Conservation (phyloP, 2,888 invertebrate genomes). For the Cataglyphis livida region DNA sequence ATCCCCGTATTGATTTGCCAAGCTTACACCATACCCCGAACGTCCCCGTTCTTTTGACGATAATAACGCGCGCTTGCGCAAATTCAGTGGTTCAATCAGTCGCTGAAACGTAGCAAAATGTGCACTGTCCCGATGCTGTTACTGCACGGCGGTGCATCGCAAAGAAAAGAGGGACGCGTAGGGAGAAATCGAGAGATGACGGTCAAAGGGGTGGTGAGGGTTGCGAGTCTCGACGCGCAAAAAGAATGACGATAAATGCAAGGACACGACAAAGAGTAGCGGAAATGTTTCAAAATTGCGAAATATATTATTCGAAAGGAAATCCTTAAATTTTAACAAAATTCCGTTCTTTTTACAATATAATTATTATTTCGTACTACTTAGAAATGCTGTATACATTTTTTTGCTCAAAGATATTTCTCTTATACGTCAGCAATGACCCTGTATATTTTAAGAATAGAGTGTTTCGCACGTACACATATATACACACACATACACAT, state of each 20-base stretch:
- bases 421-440: conserved; percentile 8
- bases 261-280: conserved; percentile 24
- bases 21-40: conserved; percentile 43
- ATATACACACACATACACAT: too few species aligned
- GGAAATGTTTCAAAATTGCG: conserved; percentile 19
- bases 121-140: conserved; percentile 66
- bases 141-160: conserved; percentile 63
- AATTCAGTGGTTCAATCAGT: conserved; percentile 70
- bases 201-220: conserved; percentile 5
- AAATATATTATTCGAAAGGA: conserved; percentile 7
- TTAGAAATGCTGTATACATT: background rate
- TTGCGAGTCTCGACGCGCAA: conserved; percentile 42
- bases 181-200: conserved; percentile 40
- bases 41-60: conserved; percentile 32
- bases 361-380: background rate
- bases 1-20: conserved; percentile 84
- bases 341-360: background rate
- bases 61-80: conserved; percentile 67
- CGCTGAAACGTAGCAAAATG: conserved; percentile 69
- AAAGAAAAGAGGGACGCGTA: background rate
- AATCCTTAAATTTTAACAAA: background rate
- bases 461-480: background rate
- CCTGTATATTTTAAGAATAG: conserved; percentile 32
- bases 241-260: conserved; percentile 27
- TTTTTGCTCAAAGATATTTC: background rate